Conservation (phyloP, 1,140 invertebrate genomes). For the Vanessa atalanta region DNA sequence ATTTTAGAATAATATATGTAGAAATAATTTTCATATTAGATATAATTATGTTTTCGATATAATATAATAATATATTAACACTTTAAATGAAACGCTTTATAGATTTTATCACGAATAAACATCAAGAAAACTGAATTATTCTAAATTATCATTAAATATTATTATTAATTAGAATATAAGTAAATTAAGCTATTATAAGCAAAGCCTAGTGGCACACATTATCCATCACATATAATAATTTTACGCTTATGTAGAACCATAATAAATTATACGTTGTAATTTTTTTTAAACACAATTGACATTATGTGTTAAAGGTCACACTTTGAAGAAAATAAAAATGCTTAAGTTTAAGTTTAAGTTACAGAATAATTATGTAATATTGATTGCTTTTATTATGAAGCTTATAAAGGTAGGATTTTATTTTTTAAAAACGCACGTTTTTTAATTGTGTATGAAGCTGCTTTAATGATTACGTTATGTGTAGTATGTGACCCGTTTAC, state of each 20-base stretch:
- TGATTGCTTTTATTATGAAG: no score
- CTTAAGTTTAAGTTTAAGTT: no score
- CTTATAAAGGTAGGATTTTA: not conserved
- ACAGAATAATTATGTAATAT: no score
- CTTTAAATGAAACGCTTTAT: conserved; percentile 66
- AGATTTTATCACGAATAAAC: conserved; percentile 62
- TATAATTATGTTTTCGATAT: conserved; percentile 21
- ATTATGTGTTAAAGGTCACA: no score
- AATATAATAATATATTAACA: conserved; percentile 28
- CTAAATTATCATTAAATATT: conserved; percentile 65
- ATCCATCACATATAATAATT: not conserved
- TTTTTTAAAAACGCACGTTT: not conserved
- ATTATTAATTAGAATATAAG: conserved; percentile 38
- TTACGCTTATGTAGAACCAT: conserved; percentile 1
- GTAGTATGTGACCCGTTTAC: not conserved
- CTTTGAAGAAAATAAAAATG: no score
- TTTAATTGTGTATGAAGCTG: not conserved
- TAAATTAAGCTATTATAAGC: conserved; percentile 24
- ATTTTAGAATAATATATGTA: conserved; percentile 16
- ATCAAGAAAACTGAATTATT: conserved; percentile 68
- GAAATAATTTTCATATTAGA: conserved; percentile 15
- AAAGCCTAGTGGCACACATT: not conserved
- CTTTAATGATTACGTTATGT: not conserved
- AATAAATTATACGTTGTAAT: not conserved
- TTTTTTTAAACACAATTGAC: no score